These are phyloP conservation scores for Nixonia krombeini DNA, from an alignment of 1,140 invertebrate genomes.

Conservation along the genomic window DNA sequence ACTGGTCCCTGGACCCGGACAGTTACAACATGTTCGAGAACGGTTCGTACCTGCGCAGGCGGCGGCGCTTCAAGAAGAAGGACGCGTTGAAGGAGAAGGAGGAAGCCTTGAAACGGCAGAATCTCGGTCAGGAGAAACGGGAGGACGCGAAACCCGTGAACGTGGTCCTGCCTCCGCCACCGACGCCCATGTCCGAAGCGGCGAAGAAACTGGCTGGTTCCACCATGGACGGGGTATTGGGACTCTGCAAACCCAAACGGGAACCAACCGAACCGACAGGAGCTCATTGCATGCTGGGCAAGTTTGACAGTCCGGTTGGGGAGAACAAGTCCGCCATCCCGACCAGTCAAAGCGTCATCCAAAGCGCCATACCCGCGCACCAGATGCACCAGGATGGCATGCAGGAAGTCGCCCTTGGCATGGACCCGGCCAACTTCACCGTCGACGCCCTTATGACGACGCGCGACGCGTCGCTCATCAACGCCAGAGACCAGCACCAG, in stretches of 20 bases:
- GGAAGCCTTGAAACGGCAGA: constrained; percentile 85
- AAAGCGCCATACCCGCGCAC: constrained; percentile 55
- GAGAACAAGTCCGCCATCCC: constrained; percentile 50
- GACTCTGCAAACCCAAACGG: constrained; percentile 73
- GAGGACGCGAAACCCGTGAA: constrained; percentile 64
- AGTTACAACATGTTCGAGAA: constrained; percentile 99
- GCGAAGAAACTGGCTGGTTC: constrained; percentile 51
- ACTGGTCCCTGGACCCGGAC: constrained; percentile 97
- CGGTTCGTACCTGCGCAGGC: constrained; percentile 91
- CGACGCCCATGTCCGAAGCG: constrained; percentile 7
- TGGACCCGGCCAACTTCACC: constrained; percentile 72
- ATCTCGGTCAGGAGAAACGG: constrained; percentile 75
- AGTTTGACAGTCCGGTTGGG: constrained; percentile 71
- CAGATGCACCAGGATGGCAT: constrained; percentile 64
- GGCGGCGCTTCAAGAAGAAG: constrained; percentile 96
- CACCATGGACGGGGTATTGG: constrained; percentile 29
- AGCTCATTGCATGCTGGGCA: constrained; percentile 63
- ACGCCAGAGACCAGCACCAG: constrained; percentile 69
- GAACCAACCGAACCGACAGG: constrained; percentile 74
- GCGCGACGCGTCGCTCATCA: constrained; percentile 61
- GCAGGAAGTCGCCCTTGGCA: constrained; percentile 69
- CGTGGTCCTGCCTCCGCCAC: constrained; percentile 19
- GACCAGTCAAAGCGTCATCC: constrained; percentile 58
- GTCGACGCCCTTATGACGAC: constrained; percentile 73
- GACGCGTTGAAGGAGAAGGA: constrained; percentile 91